Conservation (phyloP, 2,797 vertebrate genomes). For the Vultur gryphus region DNA sequence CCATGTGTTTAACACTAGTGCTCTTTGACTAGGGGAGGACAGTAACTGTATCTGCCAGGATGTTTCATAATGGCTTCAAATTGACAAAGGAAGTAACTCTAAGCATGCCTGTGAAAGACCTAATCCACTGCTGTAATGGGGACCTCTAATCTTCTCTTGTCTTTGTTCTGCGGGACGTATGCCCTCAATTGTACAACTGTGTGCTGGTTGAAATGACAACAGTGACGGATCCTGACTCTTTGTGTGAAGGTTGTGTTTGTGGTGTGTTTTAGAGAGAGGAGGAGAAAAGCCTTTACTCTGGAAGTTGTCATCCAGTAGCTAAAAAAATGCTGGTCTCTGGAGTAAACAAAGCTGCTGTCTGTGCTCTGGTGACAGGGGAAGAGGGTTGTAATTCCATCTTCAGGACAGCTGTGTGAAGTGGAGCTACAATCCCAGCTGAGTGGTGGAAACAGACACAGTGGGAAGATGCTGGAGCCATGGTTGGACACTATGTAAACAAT, state of each 20-base stretch:
- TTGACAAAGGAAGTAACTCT: neutral
- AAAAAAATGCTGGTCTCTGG: neutral
- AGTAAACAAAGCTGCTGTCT: neutral
- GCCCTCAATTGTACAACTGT: neutral
- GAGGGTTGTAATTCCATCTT: neutral
- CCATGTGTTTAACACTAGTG: fast-evolving
- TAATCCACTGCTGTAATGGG: neutral
- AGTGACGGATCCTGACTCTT: neutral
- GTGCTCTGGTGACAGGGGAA: neutral
- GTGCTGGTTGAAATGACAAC: neutral
- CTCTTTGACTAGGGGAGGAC: neutral
- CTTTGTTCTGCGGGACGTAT: fast-evolving
- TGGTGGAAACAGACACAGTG: neutral
- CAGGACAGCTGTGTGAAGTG: neutral
- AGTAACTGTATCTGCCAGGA: neutral
- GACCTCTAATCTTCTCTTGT: neutral
- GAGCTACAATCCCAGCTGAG: neutral
- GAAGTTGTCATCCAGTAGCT: neutral
- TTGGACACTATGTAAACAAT: neutral
- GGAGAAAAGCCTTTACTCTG: neutral
- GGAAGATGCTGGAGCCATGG: neutral
- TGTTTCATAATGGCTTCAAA: neutral
- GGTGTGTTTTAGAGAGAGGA: neutral
- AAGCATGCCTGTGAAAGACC: neutral
- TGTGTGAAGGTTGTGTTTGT: neutral